Evolutionary conservation across 1,140 invertebrate genomes (phyloP).

Genomic region (Drosophila prosaltans): DNA sequence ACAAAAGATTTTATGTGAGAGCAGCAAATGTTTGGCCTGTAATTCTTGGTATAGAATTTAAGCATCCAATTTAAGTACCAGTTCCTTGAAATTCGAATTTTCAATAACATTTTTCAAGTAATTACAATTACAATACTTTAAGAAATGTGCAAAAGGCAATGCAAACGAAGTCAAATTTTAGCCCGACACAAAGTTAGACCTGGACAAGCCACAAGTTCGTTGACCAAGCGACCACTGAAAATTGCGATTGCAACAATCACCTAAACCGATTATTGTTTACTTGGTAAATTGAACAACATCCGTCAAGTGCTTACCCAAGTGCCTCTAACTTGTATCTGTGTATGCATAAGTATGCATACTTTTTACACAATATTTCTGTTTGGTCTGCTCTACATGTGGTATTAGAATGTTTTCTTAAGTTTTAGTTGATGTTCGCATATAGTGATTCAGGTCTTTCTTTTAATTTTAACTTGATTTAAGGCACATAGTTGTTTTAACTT

Average conservation of each 20-base stretch:
- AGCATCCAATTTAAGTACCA: too few species aligned
- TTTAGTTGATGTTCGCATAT: not conserved
- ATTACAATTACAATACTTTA: not conserved
- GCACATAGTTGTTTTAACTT: slow-evolving; percentile 24
- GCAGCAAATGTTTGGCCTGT: not conserved
- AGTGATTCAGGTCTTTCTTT: slow-evolving; percentile 34
- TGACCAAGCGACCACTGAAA: slow-evolving; percentile 14
- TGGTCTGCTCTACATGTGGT: slow-evolving; percentile 1
- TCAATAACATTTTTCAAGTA: too few species aligned
- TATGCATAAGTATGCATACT: not conserved
- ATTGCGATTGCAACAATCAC: slow-evolving; percentile 15
- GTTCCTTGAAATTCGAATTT: too few species aligned
- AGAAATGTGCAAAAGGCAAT: not conserved
- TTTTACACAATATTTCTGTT: not conserved
- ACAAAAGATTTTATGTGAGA: not conserved
- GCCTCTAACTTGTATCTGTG: not conserved
- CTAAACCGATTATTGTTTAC: not conserved
- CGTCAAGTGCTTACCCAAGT: slow-evolving; percentile 20
- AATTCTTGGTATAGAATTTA: not conserved
- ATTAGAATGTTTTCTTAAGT: slow-evolving; percentile 27
- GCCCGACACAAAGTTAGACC: not conserved
- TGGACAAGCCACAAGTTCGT: not conserved
- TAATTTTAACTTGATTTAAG: not conserved
- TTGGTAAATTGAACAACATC: slow-evolving; percentile 4
- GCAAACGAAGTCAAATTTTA: not conserved